phyloP scores from a whole-genome alignment of 2,888 invertebrate species.

The Dolomedes plantarius region DNA sequence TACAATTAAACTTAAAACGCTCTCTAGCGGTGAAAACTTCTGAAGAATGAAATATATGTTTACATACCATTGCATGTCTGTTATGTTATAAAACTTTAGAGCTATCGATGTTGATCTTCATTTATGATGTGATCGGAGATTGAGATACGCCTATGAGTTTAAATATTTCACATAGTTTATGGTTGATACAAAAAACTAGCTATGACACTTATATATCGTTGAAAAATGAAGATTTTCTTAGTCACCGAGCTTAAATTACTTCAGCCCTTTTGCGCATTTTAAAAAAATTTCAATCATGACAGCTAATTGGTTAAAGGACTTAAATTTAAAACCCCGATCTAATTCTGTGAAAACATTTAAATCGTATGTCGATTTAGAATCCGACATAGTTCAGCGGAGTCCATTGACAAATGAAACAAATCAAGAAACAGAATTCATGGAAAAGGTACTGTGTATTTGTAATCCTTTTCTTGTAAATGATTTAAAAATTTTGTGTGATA shows the following conservation, averaged over 20 bases:
- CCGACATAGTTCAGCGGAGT: constrained; percentile 20
- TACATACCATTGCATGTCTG: too few relatives aligned
- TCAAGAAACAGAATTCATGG: constrained; percentile 5
- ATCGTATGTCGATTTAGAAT: constrained; percentile 69
- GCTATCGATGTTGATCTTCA: constrained; percentile 11
- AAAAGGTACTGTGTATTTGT: constrained; percentile 45
- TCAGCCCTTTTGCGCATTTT: too few relatives aligned
- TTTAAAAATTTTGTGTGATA: too few relatives aligned
- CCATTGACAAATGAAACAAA: not conserved
- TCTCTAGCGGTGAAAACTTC: too few relatives aligned
- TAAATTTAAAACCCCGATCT: constrained; percentile 64
- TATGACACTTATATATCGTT: too few relatives aligned
- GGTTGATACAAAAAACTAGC: too few relatives aligned
- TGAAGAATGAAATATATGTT: too few relatives aligned
- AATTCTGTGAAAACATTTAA: constrained; percentile 70
- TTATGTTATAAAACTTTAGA: not conserved
- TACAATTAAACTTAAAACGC: too few relatives aligned
- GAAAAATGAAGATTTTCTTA: not conserved
- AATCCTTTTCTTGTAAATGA: too few relatives aligned
- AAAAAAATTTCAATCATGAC: constrained; percentile 62
- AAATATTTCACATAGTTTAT: too few relatives aligned
- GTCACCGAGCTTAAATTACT: not conserved
- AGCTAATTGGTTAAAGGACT: constrained; percentile 64
- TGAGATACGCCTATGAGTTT: constrained; percentile 61
- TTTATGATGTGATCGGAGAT: constrained; percentile 43